These are phyloP conservation scores for Artibeus jamaicensis DNA, from an alignment of 2,797 vertebrate species.

Conservation along the genomic window DNA sequence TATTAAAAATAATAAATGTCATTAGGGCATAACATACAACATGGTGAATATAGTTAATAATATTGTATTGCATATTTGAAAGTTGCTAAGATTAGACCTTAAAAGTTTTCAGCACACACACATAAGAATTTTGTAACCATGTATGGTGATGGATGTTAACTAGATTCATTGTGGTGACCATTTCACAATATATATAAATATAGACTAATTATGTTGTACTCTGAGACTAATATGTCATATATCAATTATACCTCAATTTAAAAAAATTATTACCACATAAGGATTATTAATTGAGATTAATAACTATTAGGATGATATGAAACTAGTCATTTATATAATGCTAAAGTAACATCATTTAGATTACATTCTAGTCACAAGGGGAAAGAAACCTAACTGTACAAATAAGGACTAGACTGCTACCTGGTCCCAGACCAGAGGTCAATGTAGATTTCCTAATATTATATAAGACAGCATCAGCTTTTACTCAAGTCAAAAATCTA, in stretches of 20 bases:
- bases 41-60: neutral
- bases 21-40: neutral
- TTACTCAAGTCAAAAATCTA: constrained; percentile 23
- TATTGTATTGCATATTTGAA: neutral
- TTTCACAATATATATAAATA: neutral
- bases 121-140: neutral
- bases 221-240: neutral
- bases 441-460: neutral
- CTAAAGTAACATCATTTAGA: constrained; percentile 24
- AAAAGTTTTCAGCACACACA: neutral
- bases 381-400: neutral
- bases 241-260: neutral
- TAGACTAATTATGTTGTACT: neutral
- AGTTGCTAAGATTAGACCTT: neutral
- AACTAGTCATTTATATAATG: neutral
- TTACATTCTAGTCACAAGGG: neutral
- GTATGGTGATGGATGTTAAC: neutral
- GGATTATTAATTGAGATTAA: neutral
- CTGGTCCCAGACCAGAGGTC: neutral
- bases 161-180: neutral
- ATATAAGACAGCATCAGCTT: neutral
- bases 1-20: neutral
- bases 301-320: neutral
- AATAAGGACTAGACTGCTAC: neutral
- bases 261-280: neutral